Evolutionary conservation across 2,113 vertebrate species (phyloP), one percentile per base, ranked within the genome.

Genomic region (Pleuronectes platessa): DNA sequence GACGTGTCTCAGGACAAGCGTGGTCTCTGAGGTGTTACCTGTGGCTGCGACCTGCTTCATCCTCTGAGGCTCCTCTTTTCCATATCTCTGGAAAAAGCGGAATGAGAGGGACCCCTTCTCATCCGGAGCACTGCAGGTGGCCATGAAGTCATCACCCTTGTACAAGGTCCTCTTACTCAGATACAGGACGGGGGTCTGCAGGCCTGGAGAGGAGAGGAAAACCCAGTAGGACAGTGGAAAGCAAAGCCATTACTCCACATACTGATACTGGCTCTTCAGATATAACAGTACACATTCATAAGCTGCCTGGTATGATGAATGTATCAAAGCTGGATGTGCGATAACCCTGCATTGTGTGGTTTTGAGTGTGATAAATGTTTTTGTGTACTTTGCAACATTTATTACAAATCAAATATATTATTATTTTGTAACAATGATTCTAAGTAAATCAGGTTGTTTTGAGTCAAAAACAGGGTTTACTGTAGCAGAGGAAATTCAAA

Each of bases 91-190:
- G 51, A 87, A 88, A 75, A 93, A 93, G 5, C 23, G 26, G 79
- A 90, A 88, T 20, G 35, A 8, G 23, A 94, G 68, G 24, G 24
- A 3, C 35, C 91, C 92, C 18, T 56, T 88, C 74, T 95, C 94
- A 13, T 86, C 78, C 0, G 86, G 84, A 64, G 93, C 93, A 3
- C 82, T 90, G 83, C 94, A 95, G 27, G 62, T 75, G 68, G 86
- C 91, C 0, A 0, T 47, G 55, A 94, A 74, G 54, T 88, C 61
- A 24, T 92, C 89, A 6, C 65, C 82, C 74, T 92, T 91, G 49
- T 67, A 90, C 2, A 88, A 61, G 0, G 0, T 3, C 2, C 0
- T 60, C 14, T 79, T 74, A 54, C 61, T 83, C 18, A 94, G 61
- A 18, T 11, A 1, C 13, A 95, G 54, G 2, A 17, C 13, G 0